Evolutionary conservation across 2,113 vertebrate species (phyloP).

Genomic region (Cyanocitta stelleri): DNA sequence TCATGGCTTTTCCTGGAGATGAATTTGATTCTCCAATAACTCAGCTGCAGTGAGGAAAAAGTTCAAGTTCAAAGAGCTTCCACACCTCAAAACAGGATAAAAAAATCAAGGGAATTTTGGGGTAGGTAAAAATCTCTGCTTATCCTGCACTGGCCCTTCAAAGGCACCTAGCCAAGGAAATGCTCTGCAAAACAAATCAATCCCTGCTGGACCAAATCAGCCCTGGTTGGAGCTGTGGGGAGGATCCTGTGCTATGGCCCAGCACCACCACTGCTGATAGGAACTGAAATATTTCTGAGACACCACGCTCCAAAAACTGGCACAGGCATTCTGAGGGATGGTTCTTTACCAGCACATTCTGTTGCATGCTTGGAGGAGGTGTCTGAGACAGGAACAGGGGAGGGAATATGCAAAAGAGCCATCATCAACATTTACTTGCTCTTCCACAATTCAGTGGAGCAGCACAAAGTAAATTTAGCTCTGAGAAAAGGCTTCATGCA

Average conservation of each 20-base stretch:
- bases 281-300: background rate
- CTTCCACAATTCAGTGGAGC: background rate
- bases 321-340: background rate
- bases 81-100: background rate
- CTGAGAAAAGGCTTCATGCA: background rate
- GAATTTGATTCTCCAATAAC: background rate
- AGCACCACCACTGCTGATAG: accelerated
- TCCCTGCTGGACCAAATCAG: background rate
- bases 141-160: background rate
- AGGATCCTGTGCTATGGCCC: background rate
- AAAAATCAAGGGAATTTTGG: background rate
- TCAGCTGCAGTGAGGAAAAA: background rate
- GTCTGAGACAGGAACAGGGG: background rate
- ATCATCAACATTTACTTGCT: background rate
- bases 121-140: background rate
- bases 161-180: background rate
- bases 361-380: background rate
- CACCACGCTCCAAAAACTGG: background rate
- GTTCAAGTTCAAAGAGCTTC: background rate
- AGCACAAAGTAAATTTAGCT: background rate
- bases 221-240: background rate
- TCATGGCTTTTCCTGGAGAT: background rate
- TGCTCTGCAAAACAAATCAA: background rate
- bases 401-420: background rate
- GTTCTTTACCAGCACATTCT: background rate